Conservation (phyloP, 1,140 invertebrate genomes). For the Ceratina australensis region DNA sequence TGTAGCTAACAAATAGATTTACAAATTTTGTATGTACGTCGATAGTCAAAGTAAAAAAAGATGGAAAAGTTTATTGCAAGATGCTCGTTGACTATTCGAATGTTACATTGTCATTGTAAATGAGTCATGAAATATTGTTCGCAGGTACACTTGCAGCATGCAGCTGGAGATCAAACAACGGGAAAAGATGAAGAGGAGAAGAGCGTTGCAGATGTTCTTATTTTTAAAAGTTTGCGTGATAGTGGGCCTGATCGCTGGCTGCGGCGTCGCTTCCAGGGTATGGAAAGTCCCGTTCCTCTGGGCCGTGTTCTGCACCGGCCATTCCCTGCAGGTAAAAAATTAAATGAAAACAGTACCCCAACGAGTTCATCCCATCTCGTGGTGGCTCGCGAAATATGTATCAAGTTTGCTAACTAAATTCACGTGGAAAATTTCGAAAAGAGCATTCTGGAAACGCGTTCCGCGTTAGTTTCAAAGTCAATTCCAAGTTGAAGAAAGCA, state of each 20-base stretch:
- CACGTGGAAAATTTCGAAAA: no score
- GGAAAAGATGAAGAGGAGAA: slow-evolving; percentile 82
- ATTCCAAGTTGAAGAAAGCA: no score
- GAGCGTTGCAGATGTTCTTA: slow-evolving; percentile 81
- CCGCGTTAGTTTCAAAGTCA: no score
- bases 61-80: no score
- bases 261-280: slow-evolving; percentile 73
- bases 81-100: no score
- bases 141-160: slow-evolving; percentile 78
- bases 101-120: no score
- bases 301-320: slow-evolving; percentile 76
- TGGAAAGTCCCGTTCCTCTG: slow-evolving; percentile 73
- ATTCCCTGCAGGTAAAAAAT: slow-evolving; percentile 72
- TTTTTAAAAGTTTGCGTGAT: slow-evolving; percentile 82
- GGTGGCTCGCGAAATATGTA: background rate
- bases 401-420: no score
- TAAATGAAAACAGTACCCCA: background rate
- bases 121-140: background rate
- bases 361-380: background rate
- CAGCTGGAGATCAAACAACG: slow-evolving; percentile 81
- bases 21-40: no score
- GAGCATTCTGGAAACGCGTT: no score
- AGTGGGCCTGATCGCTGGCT: slow-evolving; percentile 74
- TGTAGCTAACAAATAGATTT: no score
- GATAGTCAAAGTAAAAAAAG: no score